Percentiles rank a stretch among this genome's conserved stretches.
These are phyloP conservation scores for Cynodonichthys magdalenae DNA, from an alignment of 2,797 vertebrate species.

Conservation along the genomic window DNA sequence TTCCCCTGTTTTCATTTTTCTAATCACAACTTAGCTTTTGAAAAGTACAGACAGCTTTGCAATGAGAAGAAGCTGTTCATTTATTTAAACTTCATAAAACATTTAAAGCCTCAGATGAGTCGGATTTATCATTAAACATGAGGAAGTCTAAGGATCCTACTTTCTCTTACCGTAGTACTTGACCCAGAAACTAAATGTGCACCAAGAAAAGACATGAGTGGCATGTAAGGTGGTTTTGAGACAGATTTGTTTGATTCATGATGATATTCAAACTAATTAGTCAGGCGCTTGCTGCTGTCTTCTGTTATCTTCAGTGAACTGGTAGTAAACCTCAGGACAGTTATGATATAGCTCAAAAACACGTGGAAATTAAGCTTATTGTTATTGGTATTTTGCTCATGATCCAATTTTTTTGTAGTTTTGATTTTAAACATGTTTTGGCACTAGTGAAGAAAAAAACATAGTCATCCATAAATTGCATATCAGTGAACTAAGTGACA, in stretches of 20 bases:
- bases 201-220: slow-evolving; percentile 16
- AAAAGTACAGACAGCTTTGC: slow-evolving; percentile 33
- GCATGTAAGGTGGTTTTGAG: slow-evolving; percentile 21
- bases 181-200: slow-evolving; percentile 62
- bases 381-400: not conserved
- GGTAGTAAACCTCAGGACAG: slow-evolving; percentile 25
- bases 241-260: slow-evolving; percentile 42
- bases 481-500: not conserved
- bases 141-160: slow-evolving; percentile 24
- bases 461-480: not conserved
- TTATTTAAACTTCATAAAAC: slow-evolving; percentile 70
- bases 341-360: slow-evolving; percentile 8
- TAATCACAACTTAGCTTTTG: slow-evolving; percentile 41
- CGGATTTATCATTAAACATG: slow-evolving; percentile 68
- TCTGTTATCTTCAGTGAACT: slow-evolving; percentile 24
- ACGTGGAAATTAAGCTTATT: not conserved
- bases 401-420: not conserved
- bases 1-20: slow-evolving; percentile 24
- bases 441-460: too few species aligned
- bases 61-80: slow-evolving; percentile 48
- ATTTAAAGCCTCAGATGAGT: slow-evolving; percentile 66
- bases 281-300: slow-evolving; percentile 10
- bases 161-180: slow-evolving; percentile 24
- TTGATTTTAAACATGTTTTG: not conserved
- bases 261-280: slow-evolving; percentile 40